These are phyloP conservation scores for Maconellicoccus hirsutus DNA, from an alignment of 1,140 invertebrate species.

Conservation along the genomic window DNA sequence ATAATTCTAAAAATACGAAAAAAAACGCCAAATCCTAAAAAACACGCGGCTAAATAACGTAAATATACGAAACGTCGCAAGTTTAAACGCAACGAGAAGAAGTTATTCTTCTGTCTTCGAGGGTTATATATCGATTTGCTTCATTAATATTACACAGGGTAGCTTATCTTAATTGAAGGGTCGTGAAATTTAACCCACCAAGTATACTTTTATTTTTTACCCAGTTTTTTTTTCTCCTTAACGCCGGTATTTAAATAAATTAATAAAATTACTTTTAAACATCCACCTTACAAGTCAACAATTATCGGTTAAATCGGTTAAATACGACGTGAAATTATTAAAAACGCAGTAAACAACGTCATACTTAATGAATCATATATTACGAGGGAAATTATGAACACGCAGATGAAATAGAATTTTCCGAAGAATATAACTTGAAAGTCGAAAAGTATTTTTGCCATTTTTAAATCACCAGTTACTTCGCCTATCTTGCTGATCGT, in stretches of 20 bases:
- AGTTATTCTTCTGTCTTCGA: constrained; percentile 4
- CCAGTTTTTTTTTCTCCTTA: too few species aligned
- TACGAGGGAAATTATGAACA: too few species aligned
- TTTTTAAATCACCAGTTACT: neutral
- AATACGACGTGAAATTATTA: too few species aligned
- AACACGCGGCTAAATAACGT: neutral
- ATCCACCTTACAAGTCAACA: too few species aligned
- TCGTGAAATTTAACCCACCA: neutral
- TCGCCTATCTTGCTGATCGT: neutral
- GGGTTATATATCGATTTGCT: constrained; percentile 8
- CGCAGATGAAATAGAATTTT: too few species aligned
- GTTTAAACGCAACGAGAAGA: neutral
- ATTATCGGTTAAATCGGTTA: too few species aligned
- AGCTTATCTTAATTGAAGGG: constrained; percentile 2
- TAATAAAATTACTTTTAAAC: too few species aligned
- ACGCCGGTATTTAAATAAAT: too few species aligned
- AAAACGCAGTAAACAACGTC: too few species aligned
- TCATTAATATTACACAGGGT: constrained; percentile 5
- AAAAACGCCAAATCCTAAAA: neutral
- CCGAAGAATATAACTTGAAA: too few species aligned
- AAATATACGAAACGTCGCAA: neutral
- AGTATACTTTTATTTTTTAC: neutral
- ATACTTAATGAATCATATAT: too few species aligned
- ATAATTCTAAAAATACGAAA: neutral
- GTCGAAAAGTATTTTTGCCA: neutral